phyloP scores from a whole-genome alignment of 64 coral and sea anemone species.

The Catalaphyllia jardinei region DNA sequence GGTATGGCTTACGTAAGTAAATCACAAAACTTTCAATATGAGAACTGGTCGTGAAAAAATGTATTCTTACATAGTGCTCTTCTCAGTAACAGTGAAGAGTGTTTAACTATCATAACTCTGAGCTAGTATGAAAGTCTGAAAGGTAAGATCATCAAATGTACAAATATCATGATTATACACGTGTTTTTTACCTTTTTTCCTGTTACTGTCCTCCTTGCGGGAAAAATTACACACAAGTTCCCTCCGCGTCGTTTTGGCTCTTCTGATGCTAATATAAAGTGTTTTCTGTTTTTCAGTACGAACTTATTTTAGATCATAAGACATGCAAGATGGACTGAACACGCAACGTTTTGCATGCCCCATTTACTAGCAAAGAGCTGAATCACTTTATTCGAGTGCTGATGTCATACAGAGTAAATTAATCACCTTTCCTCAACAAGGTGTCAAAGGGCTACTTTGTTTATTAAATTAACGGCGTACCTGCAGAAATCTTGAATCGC shows the following conservation, averaged over 20 bases:
- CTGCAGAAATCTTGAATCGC: not conserved
- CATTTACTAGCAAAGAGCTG: not conserved
- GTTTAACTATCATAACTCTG: no score
- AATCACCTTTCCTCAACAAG: slow-evolving; percentile 10
- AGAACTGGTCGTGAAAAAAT: no score
- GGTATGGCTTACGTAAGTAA: no score
- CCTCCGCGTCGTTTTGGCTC: not conserved
- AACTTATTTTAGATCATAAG: not conserved
- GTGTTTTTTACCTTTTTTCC: not conserved
- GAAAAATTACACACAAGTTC: not conserved
- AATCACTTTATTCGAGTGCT: slow-evolving; percentile 10
- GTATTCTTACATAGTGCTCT: no score
- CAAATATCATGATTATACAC: no score
- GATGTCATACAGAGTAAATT: slow-evolving; percentile 37
- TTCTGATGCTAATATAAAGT: not conserved
- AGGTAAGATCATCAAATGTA: no score
- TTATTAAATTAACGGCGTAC: slow-evolving; percentile 22
- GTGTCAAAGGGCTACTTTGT: slow-evolving; percentile 17
- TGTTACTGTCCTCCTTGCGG: not conserved
- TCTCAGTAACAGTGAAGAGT: no score
- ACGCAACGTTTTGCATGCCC: not conserved
- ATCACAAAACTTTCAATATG: no score
- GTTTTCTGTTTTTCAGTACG: not conserved
- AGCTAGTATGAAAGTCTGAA: no score
- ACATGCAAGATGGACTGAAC: not conserved